Conservation (phyloP, 2,888 invertebrate genomes). For the Pecten maximus region DNA sequence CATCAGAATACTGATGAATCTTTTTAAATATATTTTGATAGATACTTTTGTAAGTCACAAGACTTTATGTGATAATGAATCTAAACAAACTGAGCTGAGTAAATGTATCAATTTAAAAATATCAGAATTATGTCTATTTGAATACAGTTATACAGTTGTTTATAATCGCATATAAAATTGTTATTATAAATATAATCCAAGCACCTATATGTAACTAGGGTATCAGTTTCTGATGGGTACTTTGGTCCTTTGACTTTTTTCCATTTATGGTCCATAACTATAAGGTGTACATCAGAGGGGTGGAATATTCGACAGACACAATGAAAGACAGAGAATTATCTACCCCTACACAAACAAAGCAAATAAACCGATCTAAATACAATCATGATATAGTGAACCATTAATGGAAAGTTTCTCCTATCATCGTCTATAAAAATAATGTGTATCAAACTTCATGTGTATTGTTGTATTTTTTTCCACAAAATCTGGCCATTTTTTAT, state of each 20-base stretch:
- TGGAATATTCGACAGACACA: not conserved
- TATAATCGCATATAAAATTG: too few species aligned
- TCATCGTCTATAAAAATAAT: not conserved
- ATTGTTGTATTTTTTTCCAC: not conserved
- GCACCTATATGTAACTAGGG: too few species aligned
- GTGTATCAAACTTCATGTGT: not conserved
- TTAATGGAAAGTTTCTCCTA: not conserved
- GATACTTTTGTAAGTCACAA: too few species aligned
- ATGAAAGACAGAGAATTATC: not conserved
- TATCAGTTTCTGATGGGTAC: not conserved
- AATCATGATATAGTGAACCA: not conserved
- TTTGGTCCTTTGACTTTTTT: not conserved
- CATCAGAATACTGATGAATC: too few species aligned
- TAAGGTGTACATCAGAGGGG: not conserved
- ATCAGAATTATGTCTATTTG: not conserved
- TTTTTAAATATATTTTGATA: too few species aligned
- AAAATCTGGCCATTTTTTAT: not conserved
- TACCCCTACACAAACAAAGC: not conserved
- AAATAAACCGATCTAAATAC: not conserved
- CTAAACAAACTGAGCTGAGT: too few species aligned
- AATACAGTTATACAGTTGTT: too few species aligned
- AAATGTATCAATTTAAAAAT: not conserved
- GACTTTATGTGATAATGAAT: too few species aligned
- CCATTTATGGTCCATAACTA: not conserved
- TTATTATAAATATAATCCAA: too few species aligned